A percentile compares a stretch with the other conserved stretches of the same genome.
These are phyloP conservation scores for Corythucha ciliata DNA, from an alignment of 2,888 invertebrate genomes.

Conservation along the genomic window DNA sequence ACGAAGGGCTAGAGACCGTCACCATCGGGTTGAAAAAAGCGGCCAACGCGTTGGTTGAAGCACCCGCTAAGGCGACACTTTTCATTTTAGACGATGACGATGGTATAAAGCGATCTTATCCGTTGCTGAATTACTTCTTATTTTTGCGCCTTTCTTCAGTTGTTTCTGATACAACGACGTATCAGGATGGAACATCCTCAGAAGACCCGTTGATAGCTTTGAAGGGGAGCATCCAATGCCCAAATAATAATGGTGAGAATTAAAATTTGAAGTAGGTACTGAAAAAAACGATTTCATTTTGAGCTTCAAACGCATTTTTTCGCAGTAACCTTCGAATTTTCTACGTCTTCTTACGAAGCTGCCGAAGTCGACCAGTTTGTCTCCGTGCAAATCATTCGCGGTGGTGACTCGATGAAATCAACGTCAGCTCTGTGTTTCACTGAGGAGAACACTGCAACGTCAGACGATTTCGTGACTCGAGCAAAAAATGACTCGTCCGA, in stretches of 20 bases:
- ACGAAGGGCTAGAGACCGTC: conserved; percentile 20
- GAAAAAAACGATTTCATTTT: no score
- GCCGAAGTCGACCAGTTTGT: conserved; percentile 9
- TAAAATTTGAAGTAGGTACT: no score
- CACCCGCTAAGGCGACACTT: conserved; percentile 4
- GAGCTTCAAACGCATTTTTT: no score
- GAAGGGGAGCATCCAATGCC: no score
- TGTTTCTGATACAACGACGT: not conserved
- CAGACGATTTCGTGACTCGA: conserved; percentile 13
- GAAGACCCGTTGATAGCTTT: no score
- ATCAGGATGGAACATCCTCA: not conserved
- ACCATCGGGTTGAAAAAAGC: conserved; percentile 11
- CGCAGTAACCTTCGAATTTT: no score
- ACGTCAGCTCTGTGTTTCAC: conserved; percentile 21
- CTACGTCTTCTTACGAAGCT: conserved; percentile 5
- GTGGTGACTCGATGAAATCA: conserved; percentile 14
- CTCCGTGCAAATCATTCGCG: conserved; percentile 13
- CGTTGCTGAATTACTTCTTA: not conserved
- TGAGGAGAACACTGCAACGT: conserved; percentile 10
- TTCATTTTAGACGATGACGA: conserved; percentile 23
- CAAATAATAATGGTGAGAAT: no score
- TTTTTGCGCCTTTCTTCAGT: no score
- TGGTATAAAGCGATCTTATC: conserved; percentile 7
- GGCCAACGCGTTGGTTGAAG: conserved; percentile 5
- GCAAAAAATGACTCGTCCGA: conserved; percentile 12